These are phyloP conservation scores for Lepilemur ruficaudatus DNA, from an alignment of 2,797 vertebrate genomes.

Conservation along the genomic window DNA sequence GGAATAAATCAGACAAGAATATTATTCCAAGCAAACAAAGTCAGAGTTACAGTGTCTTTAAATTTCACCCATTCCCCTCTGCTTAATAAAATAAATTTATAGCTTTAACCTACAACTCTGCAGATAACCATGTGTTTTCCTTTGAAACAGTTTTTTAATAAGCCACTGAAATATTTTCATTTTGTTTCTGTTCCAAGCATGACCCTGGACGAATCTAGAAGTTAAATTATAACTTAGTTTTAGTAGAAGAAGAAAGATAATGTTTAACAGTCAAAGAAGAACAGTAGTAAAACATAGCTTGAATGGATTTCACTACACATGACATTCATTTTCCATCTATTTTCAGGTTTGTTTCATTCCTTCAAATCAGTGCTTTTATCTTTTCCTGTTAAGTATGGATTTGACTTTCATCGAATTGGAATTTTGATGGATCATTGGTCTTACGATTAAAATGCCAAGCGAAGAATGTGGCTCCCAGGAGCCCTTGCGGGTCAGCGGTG, in stretches of 20 bases:
- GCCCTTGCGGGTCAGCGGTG: accelerated
- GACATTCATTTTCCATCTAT: neutral
- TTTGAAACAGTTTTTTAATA: neutral
- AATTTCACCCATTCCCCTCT: neutral
- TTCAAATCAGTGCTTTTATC: neutral
- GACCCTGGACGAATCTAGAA: neutral
- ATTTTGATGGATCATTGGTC: neutral
- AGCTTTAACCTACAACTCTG: neutral
- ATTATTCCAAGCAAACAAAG: neutral
- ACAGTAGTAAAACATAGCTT: neutral
- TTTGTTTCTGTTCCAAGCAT: slow-evolving; percentile 2
- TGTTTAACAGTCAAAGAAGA: neutral
- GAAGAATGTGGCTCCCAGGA: neutral
- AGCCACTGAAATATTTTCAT: slow-evolving; percentile 5
- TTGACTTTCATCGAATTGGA: slow-evolving; percentile 31
- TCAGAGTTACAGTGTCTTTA: neutral
- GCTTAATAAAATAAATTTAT: slow-evolving; percentile 20
- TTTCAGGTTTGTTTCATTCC: neutral
- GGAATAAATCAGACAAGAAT: neutral
- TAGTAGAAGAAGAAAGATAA: neutral
- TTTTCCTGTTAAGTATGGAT: neutral
- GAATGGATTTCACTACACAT: neutral
- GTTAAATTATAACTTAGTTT: neutral
- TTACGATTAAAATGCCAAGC: slow-evolving; percentile 43
- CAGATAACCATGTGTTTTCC: neutral